These are phyloP conservation scores for Fragum fragum DNA, from an alignment of 2,888 invertebrate species.

Conservation along the genomic window DNA sequence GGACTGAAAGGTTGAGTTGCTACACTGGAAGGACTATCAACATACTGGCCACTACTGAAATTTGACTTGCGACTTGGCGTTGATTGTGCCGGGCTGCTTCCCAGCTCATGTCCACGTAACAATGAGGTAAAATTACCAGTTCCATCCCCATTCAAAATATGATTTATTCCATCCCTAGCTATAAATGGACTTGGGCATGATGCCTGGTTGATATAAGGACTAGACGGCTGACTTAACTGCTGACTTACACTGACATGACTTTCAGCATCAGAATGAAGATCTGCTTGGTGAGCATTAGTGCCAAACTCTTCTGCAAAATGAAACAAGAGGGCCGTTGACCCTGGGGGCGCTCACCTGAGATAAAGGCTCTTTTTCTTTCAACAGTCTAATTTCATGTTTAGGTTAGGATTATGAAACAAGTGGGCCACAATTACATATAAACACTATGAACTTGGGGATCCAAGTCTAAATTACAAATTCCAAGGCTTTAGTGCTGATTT, in stretches of 20 bases:
- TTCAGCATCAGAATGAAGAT: neutral
- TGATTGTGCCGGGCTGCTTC: conserved; percentile 38
- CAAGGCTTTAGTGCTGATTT: no score
- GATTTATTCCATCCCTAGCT: neutral
- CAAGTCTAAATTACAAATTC: no score
- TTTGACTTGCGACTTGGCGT: conserved; percentile 23
- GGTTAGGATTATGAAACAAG: no score
- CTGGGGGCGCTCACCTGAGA: no score
- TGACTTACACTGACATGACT: neutral
- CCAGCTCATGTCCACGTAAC: conserved; percentile 35
- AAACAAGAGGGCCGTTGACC: no score
- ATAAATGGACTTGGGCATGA: conserved; percentile 13
- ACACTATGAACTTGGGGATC: no score
- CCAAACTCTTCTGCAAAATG: conserved; percentile 11
- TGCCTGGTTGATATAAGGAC: conserved; percentile 8
- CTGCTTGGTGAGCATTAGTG: neutral
- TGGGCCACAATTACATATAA: no score
- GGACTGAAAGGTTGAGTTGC: conserved; percentile 60
- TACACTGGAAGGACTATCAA: conserved; percentile 43
- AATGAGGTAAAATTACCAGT: conserved; percentile 29
- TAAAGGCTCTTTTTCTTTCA: no score
- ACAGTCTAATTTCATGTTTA: no score
- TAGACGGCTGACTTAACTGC: conserved; percentile 14
- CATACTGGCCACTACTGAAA: neutral
- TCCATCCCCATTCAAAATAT: neutral